Conservation (phyloP, 2,888 invertebrate genomes). For the Drosophila ustulata region DNA sequence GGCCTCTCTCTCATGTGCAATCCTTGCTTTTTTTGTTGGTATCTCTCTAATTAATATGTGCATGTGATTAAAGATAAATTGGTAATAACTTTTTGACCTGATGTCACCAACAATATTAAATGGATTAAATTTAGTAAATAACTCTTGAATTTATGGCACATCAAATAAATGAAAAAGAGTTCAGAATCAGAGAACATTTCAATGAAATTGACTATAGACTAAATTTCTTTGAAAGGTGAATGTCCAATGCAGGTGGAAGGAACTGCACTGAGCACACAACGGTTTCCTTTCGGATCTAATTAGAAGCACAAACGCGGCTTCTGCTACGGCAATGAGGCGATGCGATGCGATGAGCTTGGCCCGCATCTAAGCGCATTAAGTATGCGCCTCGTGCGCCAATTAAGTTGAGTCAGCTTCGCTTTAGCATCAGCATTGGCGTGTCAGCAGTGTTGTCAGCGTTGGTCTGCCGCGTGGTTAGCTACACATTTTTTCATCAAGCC, state of each 20-base stretch:
- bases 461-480: constrained; percentile 40
- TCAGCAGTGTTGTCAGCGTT: constrained; percentile 20
- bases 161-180: background rate
- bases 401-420: constrained; percentile 67
- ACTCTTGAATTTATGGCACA: background rate
- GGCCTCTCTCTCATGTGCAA: constrained; percentile 5
- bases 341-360: constrained; percentile 35
- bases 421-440: constrained; percentile 20
- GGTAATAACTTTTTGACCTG: constrained; percentile 3
- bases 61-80: constrained; percentile 18
- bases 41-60: constrained; percentile 18
- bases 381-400: constrained; percentile 78
- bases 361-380: constrained; percentile 75
- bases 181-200: background rate
- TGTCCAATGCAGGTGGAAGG: background rate
- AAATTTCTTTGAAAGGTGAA: constrained; percentile 1
- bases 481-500: constrained; percentile 54
- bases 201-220: background rate
- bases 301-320: constrained; percentile 65
- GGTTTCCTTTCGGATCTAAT: constrained; percentile 64
- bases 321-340: constrained; percentile 32
- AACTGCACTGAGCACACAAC: constrained; percentile 31
- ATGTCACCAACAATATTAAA: background rate
- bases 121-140: constrained; percentile 2
- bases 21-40: background rate